These are phyloP conservation scores for Megalonaias nervosa DNA, from an alignment of 1,140 invertebrate species.

Conservation along the genomic window DNA sequence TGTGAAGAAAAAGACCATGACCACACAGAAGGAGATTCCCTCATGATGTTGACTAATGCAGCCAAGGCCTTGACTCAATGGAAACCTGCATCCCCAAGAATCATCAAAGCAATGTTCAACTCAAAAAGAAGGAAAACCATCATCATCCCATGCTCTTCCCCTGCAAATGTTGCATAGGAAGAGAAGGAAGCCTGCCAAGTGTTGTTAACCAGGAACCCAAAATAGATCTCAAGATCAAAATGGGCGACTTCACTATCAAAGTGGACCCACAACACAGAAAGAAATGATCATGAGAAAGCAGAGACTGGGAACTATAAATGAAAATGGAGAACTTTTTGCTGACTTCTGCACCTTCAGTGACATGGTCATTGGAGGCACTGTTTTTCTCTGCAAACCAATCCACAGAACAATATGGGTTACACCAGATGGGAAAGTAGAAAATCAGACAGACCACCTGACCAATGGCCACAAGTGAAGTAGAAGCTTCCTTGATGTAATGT, in stretches of 20 bases:
- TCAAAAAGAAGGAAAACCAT: background rate
- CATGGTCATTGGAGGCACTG: background rate
- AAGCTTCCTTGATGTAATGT: too few species aligned
- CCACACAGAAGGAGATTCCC: background rate
- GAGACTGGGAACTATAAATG: background rate
- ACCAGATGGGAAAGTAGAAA: background rate
- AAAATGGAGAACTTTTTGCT: background rate
- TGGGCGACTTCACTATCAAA: background rate
- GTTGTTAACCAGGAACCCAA: background rate
- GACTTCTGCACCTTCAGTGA: background rate
- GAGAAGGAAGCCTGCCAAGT: background rate
- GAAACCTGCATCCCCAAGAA: background rate
- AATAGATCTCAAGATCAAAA: background rate
- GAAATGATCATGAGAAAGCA: background rate
- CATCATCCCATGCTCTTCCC: background rate
- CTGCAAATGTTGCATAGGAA: background rate
- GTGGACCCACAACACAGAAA: background rate
- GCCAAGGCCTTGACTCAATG: background rate
- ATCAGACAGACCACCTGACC: background rate
- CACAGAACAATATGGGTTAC: background rate
- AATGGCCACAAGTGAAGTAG: too few species aligned
- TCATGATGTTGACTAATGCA: background rate
- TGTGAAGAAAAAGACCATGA: background rate
- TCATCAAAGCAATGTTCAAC: conserved; percentile 2
- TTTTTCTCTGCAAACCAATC: background rate